These are phyloP conservation scores for Drosophila subsilvestris DNA, from an alignment of 2,888 invertebrate species.

Conservation along the genomic window DNA sequence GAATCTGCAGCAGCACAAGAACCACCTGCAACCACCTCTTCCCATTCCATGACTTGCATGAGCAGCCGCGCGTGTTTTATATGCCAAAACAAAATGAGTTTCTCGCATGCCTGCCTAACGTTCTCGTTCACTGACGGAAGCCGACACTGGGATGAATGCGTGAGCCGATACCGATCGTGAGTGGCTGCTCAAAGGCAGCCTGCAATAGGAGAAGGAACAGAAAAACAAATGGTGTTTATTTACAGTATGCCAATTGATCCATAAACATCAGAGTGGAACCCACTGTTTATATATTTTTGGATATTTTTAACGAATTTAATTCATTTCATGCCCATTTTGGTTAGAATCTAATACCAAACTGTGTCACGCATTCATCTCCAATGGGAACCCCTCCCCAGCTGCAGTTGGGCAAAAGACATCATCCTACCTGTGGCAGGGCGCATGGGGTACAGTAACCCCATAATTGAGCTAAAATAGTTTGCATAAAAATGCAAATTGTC, in stretches of 20 bases:
- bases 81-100: constrained; percentile 76
- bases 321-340: too few species aligned
- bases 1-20: constrained; percentile 2
- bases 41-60: constrained; percentile 51
- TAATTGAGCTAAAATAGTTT: constrained; percentile 77
- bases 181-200: not conserved
- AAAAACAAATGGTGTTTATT: not conserved
- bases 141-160: constrained; percentile 6
- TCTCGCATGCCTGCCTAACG: constrained; percentile 70
- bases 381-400: constrained; percentile 54
- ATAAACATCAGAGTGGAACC: too few species aligned
- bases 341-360: not conserved
- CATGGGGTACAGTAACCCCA: constrained; percentile 17
- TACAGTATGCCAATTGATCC: too few species aligned
- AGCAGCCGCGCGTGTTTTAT: constrained; percentile 69
- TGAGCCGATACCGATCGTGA: constrained; percentile 25
- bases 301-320: too few species aligned
- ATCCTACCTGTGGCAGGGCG: constrained; percentile 5
- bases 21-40: too few species aligned
- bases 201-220: not conserved
- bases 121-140: constrained; percentile 3
- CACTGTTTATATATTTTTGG: too few species aligned
- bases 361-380: constrained; percentile 28
- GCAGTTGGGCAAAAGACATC: constrained; percentile 40
- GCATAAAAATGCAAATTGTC: constrained; percentile 80